Base-by-base conservation (phyloP, 1,140 invertebrate species). In the Microplitis demolitor region DNA sequence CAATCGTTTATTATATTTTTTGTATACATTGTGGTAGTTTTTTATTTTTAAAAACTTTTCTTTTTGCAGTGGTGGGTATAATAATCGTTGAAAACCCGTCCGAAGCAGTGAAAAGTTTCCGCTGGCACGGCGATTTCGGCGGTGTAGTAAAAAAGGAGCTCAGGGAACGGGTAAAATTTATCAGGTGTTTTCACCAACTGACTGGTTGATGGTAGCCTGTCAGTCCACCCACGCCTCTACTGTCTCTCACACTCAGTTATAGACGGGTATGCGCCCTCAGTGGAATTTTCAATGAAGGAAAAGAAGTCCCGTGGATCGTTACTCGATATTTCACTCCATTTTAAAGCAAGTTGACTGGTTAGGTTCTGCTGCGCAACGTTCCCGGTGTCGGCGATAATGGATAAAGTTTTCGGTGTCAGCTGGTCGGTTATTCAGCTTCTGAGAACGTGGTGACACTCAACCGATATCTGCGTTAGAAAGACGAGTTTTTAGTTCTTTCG, bases 321-420 rank as follows among this genome's bases (percentile, higher is more conserved):
- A 75, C 51, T 66, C 74, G 74, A 72, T 75, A 75, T 75, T 75
- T 75, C 70, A 75, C 74, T 69, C 74, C 70, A 72, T 75, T 71
- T 69, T 72, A 24, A 45, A 45, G 39, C 51, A 67, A 72, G 66
- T 69, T 72, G 69, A 71, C 71, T 75, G 66, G 50, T 54, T 54
- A 54, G 72, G 67, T 53, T 45, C 39, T 45, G 6, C 39, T 45
- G 67, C 60, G 50, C 66, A 66, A 56, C 69, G 50, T 54, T 54
- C 69, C 61, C 60, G 54, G 33, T 45, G 53, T 16, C 34, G 62
- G 39, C 74, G 74, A 72, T 75, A 75, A 75, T 75, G 74, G 74
- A 75, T 64, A 34, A 75, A 75, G 61, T 72, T 72, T 75, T 75
- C 72, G 63, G 66, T 68, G 72, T 73, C 72, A 73, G 72, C 72